A percentile compares a stretch with the other conserved stretches of the same genome.
These are phyloP conservation scores for Lumbricus terrestris DNA, from an alignment of 2,888 invertebrate species.

Conservation along the genomic window DNA sequence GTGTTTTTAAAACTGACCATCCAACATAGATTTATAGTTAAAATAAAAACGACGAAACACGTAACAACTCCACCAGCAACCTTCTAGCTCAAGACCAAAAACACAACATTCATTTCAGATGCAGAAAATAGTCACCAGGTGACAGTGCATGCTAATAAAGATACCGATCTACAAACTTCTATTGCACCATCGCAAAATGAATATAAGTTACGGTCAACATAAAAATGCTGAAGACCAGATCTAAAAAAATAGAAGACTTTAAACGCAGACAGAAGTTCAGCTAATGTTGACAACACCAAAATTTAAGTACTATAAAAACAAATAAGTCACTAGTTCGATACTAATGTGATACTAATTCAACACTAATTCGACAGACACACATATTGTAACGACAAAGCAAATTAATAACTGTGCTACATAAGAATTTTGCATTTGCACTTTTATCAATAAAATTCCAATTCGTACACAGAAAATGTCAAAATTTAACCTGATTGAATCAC, in stretches of 20 bases:
- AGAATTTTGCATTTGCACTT: not conserved
- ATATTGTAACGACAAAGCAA: not conserved
- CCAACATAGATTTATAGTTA: too few species aligned
- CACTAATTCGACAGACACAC: too few species aligned
- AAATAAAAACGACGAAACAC: not conserved
- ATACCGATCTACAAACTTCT: not conserved
- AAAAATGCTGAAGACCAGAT: not conserved
- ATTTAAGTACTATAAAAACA: too few species aligned
- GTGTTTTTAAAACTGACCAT: not conserved
- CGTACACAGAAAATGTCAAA: not conserved
- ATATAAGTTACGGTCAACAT: not conserved
- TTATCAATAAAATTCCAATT: not conserved
- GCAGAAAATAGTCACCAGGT: constrained; percentile 3
- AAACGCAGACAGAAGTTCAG: not conserved
- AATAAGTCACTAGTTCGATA: not conserved
- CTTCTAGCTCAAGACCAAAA: not conserved
- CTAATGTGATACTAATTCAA: not conserved
- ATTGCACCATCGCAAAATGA: not conserved
- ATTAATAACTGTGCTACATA: not conserved
- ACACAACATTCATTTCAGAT: not conserved
- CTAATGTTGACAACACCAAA: too few species aligned
- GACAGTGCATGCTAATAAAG: not conserved
- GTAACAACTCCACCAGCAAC: not conserved
- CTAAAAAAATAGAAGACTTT: not conserved
- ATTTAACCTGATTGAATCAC: not conserved